phyloP scores from a whole-genome alignment of 2,888 invertebrate genomes.

The Eupithecia subfuscata region DNA sequence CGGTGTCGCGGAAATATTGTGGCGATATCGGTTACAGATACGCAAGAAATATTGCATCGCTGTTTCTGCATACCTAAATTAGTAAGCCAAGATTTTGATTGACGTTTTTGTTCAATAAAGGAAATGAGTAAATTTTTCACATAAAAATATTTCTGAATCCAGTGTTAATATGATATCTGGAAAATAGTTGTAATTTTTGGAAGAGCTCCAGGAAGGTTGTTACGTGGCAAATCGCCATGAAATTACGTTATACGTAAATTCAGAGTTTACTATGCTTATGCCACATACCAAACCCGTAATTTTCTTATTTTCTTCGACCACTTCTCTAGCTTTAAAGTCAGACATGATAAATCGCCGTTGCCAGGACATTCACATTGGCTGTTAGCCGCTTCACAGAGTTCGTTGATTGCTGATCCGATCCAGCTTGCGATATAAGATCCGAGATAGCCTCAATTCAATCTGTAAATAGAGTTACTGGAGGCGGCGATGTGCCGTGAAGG shows the following conservation, averaged over 20 bases:
- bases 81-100: neutral
- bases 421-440: conserved; percentile 47
- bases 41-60: conserved; percentile 44
- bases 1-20: conserved; percentile 48
- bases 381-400: conserved; percentile 55
- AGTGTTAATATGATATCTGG: neutral
- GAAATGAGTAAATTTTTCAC: too few relatives aligned
- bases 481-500: conserved; percentile 57
- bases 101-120: too few relatives aligned
- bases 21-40: conserved; percentile 49
- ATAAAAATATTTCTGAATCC: too few relatives aligned
- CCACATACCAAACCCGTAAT: neutral
- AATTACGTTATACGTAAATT: neutral
- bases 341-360: conserved; percentile 39
- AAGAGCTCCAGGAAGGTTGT: neutral
- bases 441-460: conserved; percentile 56
- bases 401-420: conserved; percentile 60
- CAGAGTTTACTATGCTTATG: neutral
- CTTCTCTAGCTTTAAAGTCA: conserved; percentile 11
- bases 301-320: conserved; percentile 2
- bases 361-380: conserved; percentile 45
- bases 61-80: conserved; percentile 28
- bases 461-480: conserved; percentile 58
- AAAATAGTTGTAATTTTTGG: neutral
- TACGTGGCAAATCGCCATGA: too few relatives aligned